A percentile compares a stretch with the other conserved stretches of the same genome.
Conservation (phyloP, 2,888 invertebrate species). For the Ashinkailepas kermadecensis region DNA sequence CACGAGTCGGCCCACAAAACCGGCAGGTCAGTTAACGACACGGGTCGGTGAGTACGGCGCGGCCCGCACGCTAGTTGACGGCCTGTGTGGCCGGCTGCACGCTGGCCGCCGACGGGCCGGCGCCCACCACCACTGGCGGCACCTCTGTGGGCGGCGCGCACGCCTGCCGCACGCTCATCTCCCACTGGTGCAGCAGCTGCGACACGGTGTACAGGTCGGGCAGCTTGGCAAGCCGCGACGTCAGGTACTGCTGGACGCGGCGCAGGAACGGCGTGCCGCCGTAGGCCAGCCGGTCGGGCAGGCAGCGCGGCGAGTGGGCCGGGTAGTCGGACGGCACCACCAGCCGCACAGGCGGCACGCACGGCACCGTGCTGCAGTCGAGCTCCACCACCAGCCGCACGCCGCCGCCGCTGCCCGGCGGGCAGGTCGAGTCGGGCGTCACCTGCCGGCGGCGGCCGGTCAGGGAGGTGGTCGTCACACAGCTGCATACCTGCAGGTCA, state of each 20-base stretch:
- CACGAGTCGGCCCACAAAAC: no score
- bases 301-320: constrained; percentile 55
- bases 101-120: neutral
- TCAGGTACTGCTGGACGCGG: constrained; percentile 63
- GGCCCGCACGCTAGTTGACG: neutral
- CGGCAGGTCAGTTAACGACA: no score
- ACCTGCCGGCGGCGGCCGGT: neutral
- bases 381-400: constrained; percentile 73
- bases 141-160: constrained; percentile 35
- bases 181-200: constrained; percentile 86
- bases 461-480: no score
- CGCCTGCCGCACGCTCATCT: constrained; percentile 83
- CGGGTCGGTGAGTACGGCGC: no score
- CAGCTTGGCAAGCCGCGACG: constrained; percentile 66
- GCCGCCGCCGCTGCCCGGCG: constrained; percentile 56
- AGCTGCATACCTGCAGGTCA: no score
- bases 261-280: constrained; percentile 65
- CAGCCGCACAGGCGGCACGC: constrained; percentile 81
- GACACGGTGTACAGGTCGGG: constrained; percentile 77
- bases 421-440: constrained; percentile 49
- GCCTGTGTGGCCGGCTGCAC: neutral
- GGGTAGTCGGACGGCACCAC: constrained; percentile 79
- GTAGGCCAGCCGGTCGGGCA: constrained; percentile 65
- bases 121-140: neutral
- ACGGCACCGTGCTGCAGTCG: constrained; percentile 82